Evolutionary conservation across 2,113 vertebrate species (phyloP).

Genomic region (Bos indicus): DNA sequence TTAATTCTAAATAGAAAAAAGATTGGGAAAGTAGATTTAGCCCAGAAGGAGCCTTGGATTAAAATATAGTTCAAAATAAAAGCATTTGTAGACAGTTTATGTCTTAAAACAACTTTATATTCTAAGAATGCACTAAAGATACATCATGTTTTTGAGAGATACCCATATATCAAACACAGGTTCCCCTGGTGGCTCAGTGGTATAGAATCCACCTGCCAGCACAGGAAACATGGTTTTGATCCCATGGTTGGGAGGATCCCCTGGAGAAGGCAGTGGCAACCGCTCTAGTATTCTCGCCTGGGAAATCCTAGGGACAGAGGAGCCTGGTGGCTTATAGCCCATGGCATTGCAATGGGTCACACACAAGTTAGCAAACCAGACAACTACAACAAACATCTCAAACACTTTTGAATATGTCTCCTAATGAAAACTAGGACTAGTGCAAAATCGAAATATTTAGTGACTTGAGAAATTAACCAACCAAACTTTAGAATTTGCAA

Average conservation of each 20-base stretch:
- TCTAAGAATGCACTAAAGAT: not conserved
- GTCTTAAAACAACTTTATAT: not conserved
- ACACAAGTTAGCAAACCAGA: not conserved
- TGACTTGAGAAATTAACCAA: not conserved
- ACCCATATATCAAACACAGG: not conserved
- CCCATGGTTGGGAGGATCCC: not conserved
- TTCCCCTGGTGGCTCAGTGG: not conserved
- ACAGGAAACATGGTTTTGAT: not conserved
- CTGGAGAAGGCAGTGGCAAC: not conserved
- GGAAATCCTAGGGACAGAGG: not conserved
- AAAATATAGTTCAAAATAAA: not conserved
- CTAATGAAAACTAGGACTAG: not conserved
- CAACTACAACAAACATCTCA: rapidly evolving
- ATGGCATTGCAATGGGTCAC: not conserved
- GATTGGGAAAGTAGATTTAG: not conserved
- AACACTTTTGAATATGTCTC: not conserved
- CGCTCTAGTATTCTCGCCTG: rapidly evolving
- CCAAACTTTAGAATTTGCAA: not conserved
- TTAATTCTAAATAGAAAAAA: not conserved
- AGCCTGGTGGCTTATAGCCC: not conserved
- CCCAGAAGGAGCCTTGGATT: not conserved
- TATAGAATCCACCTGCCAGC: not conserved
- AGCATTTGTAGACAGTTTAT: not conserved
- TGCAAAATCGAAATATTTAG: not conserved
- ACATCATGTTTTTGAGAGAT: not conserved